phyloP scores from a whole-genome alignment of 1,140 invertebrate species.

The Copidosoma floridanum region DNA sequence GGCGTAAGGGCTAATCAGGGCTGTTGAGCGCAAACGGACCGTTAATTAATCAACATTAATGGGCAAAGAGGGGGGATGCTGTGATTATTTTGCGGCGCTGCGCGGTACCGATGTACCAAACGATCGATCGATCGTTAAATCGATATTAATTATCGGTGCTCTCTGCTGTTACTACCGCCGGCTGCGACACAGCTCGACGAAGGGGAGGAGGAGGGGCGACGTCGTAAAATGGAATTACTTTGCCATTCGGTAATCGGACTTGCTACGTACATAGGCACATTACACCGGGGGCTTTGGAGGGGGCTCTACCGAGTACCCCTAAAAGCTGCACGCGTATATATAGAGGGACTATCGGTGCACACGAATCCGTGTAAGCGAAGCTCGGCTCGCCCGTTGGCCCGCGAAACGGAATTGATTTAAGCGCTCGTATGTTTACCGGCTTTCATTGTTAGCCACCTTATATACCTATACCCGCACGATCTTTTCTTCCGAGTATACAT shows the following conservation, averaged over 20 bases:
- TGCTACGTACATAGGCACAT: not conserved
- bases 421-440: not conserved
- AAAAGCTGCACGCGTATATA: too few species aligned
- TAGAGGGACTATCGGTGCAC: too few species aligned
- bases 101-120: not conserved
- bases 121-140: conserved; percentile 5
- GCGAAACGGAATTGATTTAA: conserved; percentile 3
- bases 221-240: conserved; percentile 12
- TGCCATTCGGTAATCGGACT: conserved; percentile 14
- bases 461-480: not conserved
- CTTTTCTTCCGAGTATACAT: too few species aligned
- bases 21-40: not conserved
- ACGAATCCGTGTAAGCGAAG: too few species aligned
- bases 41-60: conserved; percentile 14
- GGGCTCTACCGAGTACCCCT: not conserved
- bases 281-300: not conserved
- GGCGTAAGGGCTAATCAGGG: not conserved
- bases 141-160: conserved; percentile 11
- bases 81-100: conserved; percentile 1
- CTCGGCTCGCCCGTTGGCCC: not conserved
- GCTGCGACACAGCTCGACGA: too few species aligned
- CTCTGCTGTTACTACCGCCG: too few species aligned
- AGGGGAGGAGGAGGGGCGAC: too few species aligned
- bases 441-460: not conserved
- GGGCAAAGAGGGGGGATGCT: not conserved